Evolutionary conservation across 2,113 vertebrate species (phyloP), one percentile per base, ranked within the genome.

Genomic region (Malurus cyaneus): DNA sequence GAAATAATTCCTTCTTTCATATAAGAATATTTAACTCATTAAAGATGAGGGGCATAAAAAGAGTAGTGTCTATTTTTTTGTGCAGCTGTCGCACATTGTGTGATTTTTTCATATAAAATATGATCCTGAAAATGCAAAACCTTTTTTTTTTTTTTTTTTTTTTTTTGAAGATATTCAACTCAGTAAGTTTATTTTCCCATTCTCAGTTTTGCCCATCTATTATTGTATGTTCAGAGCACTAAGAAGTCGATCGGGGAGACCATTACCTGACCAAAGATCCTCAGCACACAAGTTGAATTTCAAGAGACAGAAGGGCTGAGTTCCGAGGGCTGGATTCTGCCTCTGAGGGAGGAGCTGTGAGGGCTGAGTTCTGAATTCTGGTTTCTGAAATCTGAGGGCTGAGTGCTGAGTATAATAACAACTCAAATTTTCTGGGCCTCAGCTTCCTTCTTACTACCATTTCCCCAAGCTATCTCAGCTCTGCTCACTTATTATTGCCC

Each of bases 71-170:
- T 71, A 18, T 7, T 87, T 65, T 65, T 50, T 69, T n/a, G 29
- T 41, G 44, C 49, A 49, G 39, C 39, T 62, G 34, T 46, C 1
- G 0, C 21, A 56, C 15, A 41, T 25, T 0, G 0, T 53, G n/a
- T 13, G 10, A 2, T n/a, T 78, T 84, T 78, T 19, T 56, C 12
- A 47, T 15, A 24, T 28, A 56, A 85, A 78, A 81, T 9, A 12
- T 28, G 8, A 67, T 54, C 32, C 26, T 69, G n/a, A 65, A 61
- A 26, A 39, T 5, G 11, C 13, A 42, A 39, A 4, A 15, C 2
- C 2, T 36, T 11, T 28, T 42, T 39, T 20, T 46, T 3, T 32
- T 12, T 28, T 36, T 39, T 20, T 39, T 46, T 36, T 11, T 69
- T 24, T 14, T 49, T 61, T 44, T 26, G 50, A 42, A 42, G 14